Conservation (phyloP, 2,888 invertebrate genomes). For the Agrotis segetum region DNA sequence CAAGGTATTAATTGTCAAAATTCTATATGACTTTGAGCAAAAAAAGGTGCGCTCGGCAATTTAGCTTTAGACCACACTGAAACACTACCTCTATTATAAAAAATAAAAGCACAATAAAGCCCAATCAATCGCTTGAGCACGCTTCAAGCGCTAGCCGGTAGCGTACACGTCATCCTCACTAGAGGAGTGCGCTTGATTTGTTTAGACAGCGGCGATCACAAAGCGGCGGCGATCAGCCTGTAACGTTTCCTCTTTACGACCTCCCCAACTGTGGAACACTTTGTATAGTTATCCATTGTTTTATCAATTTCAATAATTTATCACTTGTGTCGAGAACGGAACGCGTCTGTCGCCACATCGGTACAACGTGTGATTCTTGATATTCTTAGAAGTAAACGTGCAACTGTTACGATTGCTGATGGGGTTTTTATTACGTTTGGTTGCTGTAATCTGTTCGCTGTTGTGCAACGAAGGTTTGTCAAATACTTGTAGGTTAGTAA, state of each 20-base stretch:
- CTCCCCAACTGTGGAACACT: conserved; percentile 88
- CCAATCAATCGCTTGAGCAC: conserved; percentile 54
- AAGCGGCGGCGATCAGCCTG: conserved; percentile 82
- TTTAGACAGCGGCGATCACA: conserved; percentile 88
- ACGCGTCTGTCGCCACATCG: conserved; percentile 83
- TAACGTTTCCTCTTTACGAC: conserved; percentile 88
- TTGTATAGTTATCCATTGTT: conserved; percentile 88
- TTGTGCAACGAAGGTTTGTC: conserved; percentile 42
- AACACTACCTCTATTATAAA: conserved; percentile 25
- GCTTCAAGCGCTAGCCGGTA: conserved; percentile 66
- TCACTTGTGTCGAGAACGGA: conserved; percentile 83
- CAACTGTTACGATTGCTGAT: conserved; percentile 61
- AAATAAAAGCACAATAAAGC: conserved; percentile 51
- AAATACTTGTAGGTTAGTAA: conserved; percentile 31
- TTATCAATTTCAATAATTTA: conserved; percentile 91
- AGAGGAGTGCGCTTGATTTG: conserved; percentile 79
- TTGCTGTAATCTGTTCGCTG: conserved; percentile 35
- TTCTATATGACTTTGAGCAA: not conserved
- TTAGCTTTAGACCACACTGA: conserved; percentile 5
- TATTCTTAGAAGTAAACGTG: conserved; percentile 77
- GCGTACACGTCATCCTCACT: conserved; percentile 59
- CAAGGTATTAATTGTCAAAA: not conserved
- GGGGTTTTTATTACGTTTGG: conserved; percentile 49
- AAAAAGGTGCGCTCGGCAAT: conserved; percentile 1
- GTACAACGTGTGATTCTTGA: conserved; percentile 79